A percentile compares a stretch with the other conserved stretches of the same genome.
Evolutionary conservation across 1,140 invertebrate species (phyloP).

Genomic region (Melitaea cinxia): DNA sequence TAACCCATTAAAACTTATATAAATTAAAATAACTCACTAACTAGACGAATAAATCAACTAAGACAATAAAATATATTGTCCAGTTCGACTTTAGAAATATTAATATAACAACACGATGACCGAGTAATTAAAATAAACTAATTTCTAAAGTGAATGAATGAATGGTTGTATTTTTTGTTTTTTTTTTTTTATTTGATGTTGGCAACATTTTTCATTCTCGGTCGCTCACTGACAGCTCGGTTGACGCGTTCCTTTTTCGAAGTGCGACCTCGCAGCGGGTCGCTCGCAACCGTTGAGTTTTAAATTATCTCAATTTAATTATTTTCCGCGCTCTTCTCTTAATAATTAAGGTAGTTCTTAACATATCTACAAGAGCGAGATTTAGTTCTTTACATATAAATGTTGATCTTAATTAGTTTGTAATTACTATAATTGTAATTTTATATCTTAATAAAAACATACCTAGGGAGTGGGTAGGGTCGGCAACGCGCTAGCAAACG

Average conservation of each 20-base stretch:
- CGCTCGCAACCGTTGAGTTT: slow-evolving; percentile 66
- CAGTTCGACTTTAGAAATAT: slow-evolving; percentile 61
- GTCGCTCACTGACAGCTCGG: slow-evolving; percentile 71
- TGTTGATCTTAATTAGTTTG: neutral
- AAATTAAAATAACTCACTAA: slow-evolving; percentile 82
- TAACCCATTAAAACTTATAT: slow-evolving; percentile 78
- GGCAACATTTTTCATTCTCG: slow-evolving; percentile 75
- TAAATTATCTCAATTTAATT: slow-evolving; percentile 78
- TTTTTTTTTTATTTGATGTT: slow-evolving; percentile 57
- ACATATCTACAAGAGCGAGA: neutral
- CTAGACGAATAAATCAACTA: slow-evolving; percentile 79
- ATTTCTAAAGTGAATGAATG: slow-evolving; percentile 78
- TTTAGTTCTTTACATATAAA: slow-evolving; percentile 8
- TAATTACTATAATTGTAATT: neutral
- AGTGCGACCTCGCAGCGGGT: slow-evolving; percentile 75
- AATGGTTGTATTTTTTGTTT: too few relatives aligned
- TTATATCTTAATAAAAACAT: too few relatives aligned
- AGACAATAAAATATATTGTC: slow-evolving; percentile 81
- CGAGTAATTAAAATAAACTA: slow-evolving; percentile 80
- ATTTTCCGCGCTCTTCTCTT: slow-evolving; percentile 36
- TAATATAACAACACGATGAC: slow-evolving; percentile 75
- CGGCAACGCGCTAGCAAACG: too few relatives aligned
- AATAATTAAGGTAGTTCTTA: slow-evolving; percentile 26
- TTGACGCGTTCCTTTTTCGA: slow-evolving; percentile 73
- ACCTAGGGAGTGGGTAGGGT: too few relatives aligned